Evolutionary conservation across 2,113 vertebrate species (phyloP).

Genomic region (Acinonyx jubatus): DNA sequence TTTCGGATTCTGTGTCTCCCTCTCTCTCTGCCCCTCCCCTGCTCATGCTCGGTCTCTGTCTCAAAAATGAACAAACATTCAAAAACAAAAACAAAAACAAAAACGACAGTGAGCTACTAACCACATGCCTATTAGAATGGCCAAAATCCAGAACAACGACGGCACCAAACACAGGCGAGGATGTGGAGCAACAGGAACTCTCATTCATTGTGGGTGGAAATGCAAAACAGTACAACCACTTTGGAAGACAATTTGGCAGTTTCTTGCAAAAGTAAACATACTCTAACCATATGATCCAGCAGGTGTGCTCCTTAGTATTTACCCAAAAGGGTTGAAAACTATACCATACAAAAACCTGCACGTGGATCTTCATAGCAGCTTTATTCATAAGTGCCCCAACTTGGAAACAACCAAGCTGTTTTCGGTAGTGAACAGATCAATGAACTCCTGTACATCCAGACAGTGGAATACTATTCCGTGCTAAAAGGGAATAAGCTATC

Average conservation of each 20-base stretch:
- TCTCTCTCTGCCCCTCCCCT: too few relatives aligned
- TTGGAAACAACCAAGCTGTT: not conserved
- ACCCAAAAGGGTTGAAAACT: not conserved
- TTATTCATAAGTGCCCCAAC: constrained; percentile 14
- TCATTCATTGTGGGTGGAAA: not conserved
- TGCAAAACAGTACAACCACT: not conserved
- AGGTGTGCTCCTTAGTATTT: not conserved
- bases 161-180: not conserved
- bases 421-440: not conserved
- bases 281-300: not conserved
- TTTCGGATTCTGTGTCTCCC: too few relatives aligned
- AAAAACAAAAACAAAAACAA: not conserved
- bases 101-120: not conserved
- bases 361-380: not conserved
- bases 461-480: not conserved
- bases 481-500: constrained; percentile 2
- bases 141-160: not conserved
- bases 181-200: not conserved
- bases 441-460: not conserved
- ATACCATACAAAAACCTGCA: not conserved
- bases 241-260: not conserved
- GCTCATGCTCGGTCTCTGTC: too few relatives aligned
- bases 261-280: constrained; percentile 18
- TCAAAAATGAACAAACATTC: too few relatives aligned
- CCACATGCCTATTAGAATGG: not conserved